These are phyloP conservation scores for Spinus olivaceus DNA, from an alignment of 2,797 vertebrate species.

Conservation along the genomic window DNA sequence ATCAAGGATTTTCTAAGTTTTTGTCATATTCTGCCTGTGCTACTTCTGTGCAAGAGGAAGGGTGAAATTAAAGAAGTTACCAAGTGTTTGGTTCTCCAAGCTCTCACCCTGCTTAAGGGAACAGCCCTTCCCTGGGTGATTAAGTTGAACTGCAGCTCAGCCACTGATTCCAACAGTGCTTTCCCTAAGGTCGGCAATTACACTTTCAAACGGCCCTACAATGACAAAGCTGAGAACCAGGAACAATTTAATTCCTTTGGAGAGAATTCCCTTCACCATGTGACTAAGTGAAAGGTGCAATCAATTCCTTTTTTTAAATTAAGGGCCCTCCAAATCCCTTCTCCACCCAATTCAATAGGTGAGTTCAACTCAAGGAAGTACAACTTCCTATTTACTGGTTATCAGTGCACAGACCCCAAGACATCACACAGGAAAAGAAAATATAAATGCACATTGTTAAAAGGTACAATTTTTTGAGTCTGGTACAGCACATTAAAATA, in stretches of 20 bases:
- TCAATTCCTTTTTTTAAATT: neutral
- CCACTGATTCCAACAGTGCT: neutral
- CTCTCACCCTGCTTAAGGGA: neutral
- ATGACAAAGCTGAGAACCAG: neutral
- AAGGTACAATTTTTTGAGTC: accelerated
- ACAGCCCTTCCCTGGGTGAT: neutral
- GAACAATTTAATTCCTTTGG: neutral
- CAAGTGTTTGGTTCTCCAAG: neutral
- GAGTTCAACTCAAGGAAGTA: neutral
- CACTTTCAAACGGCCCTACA: neutral
- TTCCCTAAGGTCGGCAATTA: neutral
- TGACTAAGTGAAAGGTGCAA: neutral
- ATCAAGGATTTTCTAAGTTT: neutral
- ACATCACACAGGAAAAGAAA: neutral
- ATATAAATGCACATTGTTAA: accelerated
- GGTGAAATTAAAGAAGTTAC: neutral
- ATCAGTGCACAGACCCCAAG: neutral
- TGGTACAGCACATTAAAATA: neutral
- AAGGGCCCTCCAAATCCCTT: neutral
- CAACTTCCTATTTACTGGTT: neutral
- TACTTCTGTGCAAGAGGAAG: neutral
- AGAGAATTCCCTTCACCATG: neutral
- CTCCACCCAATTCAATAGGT: neutral
- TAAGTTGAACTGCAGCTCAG: neutral
- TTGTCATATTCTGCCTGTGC: neutral